These are phyloP conservation scores for Thinocorus orbignyianus DNA, from an alignment of 2,113 vertebrate genomes.

Conservation along the genomic window DNA sequence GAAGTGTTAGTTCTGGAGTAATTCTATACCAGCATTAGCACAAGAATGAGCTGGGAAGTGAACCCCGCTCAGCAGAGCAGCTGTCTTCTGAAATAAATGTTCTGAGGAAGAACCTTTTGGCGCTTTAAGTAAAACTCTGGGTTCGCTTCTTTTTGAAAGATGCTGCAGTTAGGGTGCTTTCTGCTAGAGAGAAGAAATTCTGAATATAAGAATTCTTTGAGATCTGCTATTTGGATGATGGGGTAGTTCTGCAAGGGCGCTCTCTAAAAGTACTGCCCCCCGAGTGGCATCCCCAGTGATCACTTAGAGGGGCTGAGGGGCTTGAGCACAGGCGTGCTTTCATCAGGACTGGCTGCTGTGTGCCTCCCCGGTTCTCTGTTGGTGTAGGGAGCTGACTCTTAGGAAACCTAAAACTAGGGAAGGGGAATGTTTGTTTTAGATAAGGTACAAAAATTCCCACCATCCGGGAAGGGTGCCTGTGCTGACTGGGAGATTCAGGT, in stretches of 20 bases:
- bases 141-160: not conserved
- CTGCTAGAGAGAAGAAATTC: not conserved
- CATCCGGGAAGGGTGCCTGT: not conserved
- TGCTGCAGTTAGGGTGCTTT: not conserved
- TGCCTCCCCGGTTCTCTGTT: not conserved
- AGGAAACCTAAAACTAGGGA: not conserved
- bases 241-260: not conserved
- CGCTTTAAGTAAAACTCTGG: not conserved
- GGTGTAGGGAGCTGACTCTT: not conserved
- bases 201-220: not conserved
- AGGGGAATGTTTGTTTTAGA: not conserved
- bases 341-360: not conserved
- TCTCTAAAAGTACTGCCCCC: not conserved
- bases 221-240: not conserved
- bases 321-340: not conserved
- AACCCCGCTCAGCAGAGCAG: not conserved
- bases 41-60: not conserved
- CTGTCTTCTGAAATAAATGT: not conserved
- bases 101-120: not conserved
- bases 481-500: not conserved
- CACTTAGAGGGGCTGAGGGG: not conserved
- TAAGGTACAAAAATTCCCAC: not conserved
- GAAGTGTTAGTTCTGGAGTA: not conserved
- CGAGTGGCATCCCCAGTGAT: not conserved
- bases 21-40: not conserved